Conservation (phyloP, 2,113 vertebrate genomes). For the Platycercus adscitus region DNA sequence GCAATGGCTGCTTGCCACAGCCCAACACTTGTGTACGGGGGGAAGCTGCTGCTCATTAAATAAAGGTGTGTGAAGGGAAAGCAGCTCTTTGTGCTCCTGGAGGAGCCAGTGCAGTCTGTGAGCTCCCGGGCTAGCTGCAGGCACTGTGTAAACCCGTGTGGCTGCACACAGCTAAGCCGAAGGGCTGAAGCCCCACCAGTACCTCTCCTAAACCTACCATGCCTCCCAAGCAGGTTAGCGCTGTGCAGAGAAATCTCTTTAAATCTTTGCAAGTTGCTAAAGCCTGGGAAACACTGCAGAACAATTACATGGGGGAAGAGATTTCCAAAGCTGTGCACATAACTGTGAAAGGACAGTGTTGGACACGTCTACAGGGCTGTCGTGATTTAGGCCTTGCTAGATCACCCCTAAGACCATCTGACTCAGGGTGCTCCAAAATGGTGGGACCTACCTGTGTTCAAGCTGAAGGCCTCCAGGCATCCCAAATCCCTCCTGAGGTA, state of each 20-base stretch:
- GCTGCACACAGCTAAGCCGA: background rate
- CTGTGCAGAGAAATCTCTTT: background rate
- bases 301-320: background rate
- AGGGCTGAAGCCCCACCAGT: background rate
- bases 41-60: slow-evolving; percentile 35
- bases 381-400: background rate
- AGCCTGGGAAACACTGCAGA: background rate
- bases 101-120: fast-evolving
- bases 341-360: background rate
- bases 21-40: background rate
- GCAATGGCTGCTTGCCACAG: background rate
- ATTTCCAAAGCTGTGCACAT: background rate
- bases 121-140: background rate
- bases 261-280: background rate
- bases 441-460: background rate
- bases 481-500: background rate
- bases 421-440: background rate
- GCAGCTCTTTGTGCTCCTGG: background rate
- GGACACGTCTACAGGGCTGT: background rate
- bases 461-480: background rate
- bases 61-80: background rate
- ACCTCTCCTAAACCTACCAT: background rate
- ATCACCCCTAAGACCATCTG: background rate
- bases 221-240: background rate
- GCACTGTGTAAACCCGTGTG: background rate